Conservation (phyloP, 30 jellyfish, hydroid and myxozoan genomes). For the Morbakka virulenta region DNA sequence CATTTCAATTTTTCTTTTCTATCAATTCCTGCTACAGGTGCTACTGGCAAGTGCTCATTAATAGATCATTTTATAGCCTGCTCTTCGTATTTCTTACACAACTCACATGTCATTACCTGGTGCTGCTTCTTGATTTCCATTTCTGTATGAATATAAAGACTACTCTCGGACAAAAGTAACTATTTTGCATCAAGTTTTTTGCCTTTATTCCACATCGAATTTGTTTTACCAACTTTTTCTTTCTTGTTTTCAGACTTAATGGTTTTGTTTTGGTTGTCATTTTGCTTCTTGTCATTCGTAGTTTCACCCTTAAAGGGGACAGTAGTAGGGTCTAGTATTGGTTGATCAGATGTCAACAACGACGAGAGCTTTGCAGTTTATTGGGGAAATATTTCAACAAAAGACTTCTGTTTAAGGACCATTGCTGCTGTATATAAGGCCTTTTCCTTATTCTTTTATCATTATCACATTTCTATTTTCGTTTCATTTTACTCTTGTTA, state of each 20-base stretch:
- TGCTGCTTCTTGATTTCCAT: conserved; percentile 47
- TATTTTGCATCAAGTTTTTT: conserved; percentile 26
- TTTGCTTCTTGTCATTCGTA: background rate
- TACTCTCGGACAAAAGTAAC: conserved; percentile 52
- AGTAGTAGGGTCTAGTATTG: background rate
- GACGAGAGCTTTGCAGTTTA: conserved; percentile 19
- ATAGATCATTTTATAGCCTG: conserved; percentile 19
- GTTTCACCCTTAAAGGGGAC: conserved; percentile 3
- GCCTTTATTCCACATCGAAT: conserved; percentile 40
- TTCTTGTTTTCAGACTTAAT: conserved; percentile 21
- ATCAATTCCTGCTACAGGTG: conserved; percentile 31
- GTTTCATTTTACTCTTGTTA: conserved; percentile 2
- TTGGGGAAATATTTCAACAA: conserved; percentile 36
- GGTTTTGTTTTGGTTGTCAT: background rate
- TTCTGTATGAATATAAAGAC: conserved; percentile 50
- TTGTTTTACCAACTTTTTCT: conserved; percentile 7
- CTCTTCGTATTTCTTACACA: conserved; percentile 28
- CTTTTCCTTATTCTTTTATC: conserved; percentile 11
- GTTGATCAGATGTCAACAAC: background rate
- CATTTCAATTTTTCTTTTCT: conserved; percentile 34
- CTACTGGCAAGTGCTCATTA: conserved; percentile 48
- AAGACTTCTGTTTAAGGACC: conserved; percentile 42
- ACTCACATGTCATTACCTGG: conserved; percentile 48
- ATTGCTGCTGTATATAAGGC: conserved; percentile 33
- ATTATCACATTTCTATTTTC: conserved; percentile 1